Evolutionary conservation across 2,888 invertebrate species (phyloP), one percentile per base, ranked within the genome.

Genomic region (Tetragonula carbonaria): DNA sequence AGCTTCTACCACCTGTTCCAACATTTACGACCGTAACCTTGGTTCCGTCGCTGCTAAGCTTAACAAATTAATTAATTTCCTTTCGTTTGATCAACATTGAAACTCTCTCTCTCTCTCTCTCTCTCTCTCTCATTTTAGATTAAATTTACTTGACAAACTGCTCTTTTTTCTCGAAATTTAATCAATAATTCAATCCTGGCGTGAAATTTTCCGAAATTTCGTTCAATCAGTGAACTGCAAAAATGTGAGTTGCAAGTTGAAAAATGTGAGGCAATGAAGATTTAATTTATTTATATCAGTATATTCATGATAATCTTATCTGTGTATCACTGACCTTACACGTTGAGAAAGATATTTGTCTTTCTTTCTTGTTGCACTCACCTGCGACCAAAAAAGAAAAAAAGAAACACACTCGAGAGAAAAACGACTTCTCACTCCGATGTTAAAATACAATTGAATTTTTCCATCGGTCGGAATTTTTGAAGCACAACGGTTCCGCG

Each of bases 11-110:
- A 73, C 78, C 83, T 79, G 75, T 84, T 75, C 57, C 33, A 68
- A 82, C 85, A 81, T 91, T 91, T 87, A 86, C 89, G 88, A 91
- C 90, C 88, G 86, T 88, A 90, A 91, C 93, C 93, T 92, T 93
- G 92, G 86, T 91, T 89, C n/a, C 66, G n/a, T 21, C 18, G 38
- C 6, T 45, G 45, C 45, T 45, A 45, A 45, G 45, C 45, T 45
- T 45, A 45, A 45, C 8, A 45, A 45, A 45, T 28, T 55, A 45
- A 45, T 28, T 55, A 38, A 38, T 45, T 23, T 38, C 53, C 57
- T 79, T 53, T 67, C 59, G 8, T 38, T 13, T 5, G 4, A 65
- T 74, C 23, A 18, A 65, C 13, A 3, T 18, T 33, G 0, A 21
- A 33, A 21, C 16, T 65, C 33, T 5, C 16, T 28, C 62, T 16